phyloP scores from a whole-genome alignment of 2,888 invertebrate species.

The Folsomia candida region DNA sequence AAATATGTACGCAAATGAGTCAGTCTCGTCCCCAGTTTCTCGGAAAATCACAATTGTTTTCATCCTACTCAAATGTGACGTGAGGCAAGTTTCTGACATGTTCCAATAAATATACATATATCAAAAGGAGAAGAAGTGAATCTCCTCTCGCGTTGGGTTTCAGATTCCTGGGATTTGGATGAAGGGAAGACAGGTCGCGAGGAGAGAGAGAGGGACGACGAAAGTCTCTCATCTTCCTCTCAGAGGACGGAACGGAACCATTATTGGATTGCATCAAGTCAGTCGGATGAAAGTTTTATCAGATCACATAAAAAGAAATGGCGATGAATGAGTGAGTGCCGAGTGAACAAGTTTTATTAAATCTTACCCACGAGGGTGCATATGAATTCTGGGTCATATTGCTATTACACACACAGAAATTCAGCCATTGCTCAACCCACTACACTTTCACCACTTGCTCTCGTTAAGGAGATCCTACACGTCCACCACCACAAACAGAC shows the following conservation, averaged over 20 bases:
- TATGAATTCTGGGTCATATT: neutral
- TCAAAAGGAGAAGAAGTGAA: neutral
- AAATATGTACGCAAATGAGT: neutral
- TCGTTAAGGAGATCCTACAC: no score
- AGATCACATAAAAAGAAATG: conserved; percentile 5
- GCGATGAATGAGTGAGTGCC: neutral
- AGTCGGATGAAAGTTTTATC: conserved; percentile 9
- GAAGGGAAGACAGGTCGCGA: neutral
- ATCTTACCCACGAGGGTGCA: conserved; percentile 5
- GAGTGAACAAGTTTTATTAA: conserved; percentile 17
- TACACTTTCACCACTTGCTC: no score
- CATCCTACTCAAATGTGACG: neutral
- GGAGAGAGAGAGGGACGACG: neutral
- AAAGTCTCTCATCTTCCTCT: neutral
- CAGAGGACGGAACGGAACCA: neutral
- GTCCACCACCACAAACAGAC: neutral
- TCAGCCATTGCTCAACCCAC: no score
- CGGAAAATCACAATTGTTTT: neutral
- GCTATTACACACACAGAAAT: no score
- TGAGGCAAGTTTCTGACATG: neutral
- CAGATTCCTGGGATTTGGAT: neutral
- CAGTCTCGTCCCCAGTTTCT: neutral
- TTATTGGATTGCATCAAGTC: conserved; percentile 4
- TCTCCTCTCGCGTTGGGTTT: neutral
- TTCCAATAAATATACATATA: neutral